phyloP scores from a whole-genome alignment of 2,797 vertebrate genomes.

The Neosilurus hyrtlii region DNA sequence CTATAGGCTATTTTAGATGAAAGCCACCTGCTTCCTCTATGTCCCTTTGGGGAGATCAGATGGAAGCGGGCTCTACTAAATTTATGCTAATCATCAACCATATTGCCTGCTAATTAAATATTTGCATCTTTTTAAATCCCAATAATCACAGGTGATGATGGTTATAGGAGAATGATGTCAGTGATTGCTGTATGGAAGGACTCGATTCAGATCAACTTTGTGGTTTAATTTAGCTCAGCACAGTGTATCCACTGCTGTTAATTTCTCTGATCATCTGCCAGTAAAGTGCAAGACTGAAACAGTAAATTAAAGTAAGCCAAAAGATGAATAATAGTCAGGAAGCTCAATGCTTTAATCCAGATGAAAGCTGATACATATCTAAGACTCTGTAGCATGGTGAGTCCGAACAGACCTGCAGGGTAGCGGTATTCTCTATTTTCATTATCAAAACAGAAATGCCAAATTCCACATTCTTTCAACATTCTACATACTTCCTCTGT shows the following conservation, averaged over 20 bases:
- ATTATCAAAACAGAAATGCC: background rate
- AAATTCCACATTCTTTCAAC: background rate
- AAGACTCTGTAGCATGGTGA: background rate
- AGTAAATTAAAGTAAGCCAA: background rate
- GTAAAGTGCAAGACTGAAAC: background rate
- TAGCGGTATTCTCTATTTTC: background rate
- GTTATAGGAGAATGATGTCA: background rate
- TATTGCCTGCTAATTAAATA: background rate
- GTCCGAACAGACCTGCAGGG: background rate
- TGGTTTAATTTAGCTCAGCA: background rate
- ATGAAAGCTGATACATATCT: background rate
- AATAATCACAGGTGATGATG: background rate
- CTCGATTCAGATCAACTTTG: background rate
- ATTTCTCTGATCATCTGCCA: slow-evolving; percentile 3
- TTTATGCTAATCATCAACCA: background rate
- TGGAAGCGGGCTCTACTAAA: background rate
- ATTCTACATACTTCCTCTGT: background rate
- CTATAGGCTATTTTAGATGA: slow-evolving; percentile 15
- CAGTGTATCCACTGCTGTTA: background rate
- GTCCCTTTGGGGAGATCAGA: background rate
- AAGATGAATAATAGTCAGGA: background rate
- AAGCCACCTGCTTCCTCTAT: slow-evolving; percentile 17
- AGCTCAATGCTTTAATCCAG: background rate
- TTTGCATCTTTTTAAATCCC: background rate
- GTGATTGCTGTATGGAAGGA: background rate